phyloP scores from a whole-genome alignment of 1,140 invertebrate genomes.

The Dendrolimus kikuchii region DNA sequence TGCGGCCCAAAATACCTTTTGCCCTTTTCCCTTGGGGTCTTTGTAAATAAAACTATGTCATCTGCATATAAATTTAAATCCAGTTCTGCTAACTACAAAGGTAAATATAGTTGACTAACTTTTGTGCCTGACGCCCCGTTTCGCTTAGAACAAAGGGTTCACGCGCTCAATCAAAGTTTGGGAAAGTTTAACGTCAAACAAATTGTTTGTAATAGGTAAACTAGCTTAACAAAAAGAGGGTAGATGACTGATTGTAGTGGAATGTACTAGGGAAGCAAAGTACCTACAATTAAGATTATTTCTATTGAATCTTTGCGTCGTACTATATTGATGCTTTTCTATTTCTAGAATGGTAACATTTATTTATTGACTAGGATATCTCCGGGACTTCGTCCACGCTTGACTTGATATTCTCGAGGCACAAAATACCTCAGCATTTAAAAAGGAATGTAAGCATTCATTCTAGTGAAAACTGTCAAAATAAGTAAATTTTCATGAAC shows the following conservation, averaged over 20 bases:
- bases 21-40: conserved; percentile 9
- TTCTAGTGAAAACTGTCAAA: no score
- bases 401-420: no score
- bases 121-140: conserved; percentile 2
- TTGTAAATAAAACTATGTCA: conserved; percentile 18
- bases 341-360: no score
- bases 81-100: conserved; percentile 8
- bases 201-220: conserved; percentile 9
- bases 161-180: conserved; percentile 15
- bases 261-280: conserved; percentile 2
- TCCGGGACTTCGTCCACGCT: no score
- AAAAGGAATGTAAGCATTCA: no score
- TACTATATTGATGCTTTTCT: no score
- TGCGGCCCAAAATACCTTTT: conserved; percentile 7
- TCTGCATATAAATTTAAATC: conserved; percentile 16
- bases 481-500: no score
- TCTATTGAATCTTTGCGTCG: neutral
- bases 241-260: neutral
- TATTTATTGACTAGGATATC: no score
- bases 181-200: conserved; percentile 17
- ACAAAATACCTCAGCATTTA: no score
- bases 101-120: neutral
- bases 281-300: neutral
- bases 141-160: conserved; percentile 4
- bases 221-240: conserved; percentile 1